These are phyloP conservation scores for Gallinago paraguaiae DNA, from an alignment of 2,113 vertebrate species.

Conservation along the genomic window DNA sequence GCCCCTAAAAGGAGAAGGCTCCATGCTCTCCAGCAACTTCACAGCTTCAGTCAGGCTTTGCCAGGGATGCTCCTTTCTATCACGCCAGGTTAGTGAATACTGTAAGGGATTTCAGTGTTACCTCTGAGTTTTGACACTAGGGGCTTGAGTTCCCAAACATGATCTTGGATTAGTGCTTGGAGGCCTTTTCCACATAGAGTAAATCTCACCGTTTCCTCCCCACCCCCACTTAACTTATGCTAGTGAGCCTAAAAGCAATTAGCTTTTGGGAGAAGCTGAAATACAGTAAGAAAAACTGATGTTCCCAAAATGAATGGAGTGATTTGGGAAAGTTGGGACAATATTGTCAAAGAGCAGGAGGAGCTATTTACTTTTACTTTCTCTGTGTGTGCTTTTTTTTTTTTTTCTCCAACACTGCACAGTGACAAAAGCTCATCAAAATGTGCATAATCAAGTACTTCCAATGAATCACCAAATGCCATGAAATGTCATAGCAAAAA, in stretches of 20 bases:
- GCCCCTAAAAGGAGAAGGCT: background rate
- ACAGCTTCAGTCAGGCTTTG: background rate
- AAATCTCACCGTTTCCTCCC: background rate
- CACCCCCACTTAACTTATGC: background rate
- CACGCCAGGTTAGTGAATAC: background rate
- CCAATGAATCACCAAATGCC: slow-evolving; percentile 46
- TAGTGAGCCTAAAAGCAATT: background rate
- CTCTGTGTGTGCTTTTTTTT: background rate
- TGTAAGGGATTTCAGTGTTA: background rate
- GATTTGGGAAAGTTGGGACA: background rate
- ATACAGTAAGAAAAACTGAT: background rate
- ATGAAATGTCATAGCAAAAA: slow-evolving; percentile 15
- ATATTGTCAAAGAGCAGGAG: background rate
- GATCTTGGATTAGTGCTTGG: background rate
- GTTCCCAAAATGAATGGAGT: background rate
- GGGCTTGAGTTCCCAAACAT: background rate
- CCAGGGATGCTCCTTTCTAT: background rate
- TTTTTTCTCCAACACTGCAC: background rate
- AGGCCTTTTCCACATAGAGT: background rate
- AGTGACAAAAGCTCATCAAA: slow-evolving; percentile 37
- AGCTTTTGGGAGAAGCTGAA: background rate
- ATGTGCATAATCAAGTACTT: slow-evolving; percentile 35
- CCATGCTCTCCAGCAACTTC: background rate
- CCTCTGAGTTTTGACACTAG: background rate
- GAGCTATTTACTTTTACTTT: background rate